Evolutionary conservation across 2,797 vertebrate genomes (phyloP).

Genomic region (Cyprinodon diabolis): DNA sequence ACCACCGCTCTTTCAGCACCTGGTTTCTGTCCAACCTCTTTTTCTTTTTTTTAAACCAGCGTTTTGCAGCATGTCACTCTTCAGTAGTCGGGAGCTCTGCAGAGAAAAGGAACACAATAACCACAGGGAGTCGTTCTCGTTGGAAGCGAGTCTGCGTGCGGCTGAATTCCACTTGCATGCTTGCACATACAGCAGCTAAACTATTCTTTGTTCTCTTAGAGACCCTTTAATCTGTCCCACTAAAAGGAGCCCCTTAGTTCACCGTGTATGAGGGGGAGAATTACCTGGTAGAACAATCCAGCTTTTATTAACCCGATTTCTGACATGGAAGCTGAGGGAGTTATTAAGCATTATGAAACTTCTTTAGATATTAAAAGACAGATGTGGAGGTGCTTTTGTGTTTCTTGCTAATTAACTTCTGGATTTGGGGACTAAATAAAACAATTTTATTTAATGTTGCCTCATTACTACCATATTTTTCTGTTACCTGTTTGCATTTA

Average conservation of each 20-base stretch:
- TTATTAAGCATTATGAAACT: constrained; percentile 19
- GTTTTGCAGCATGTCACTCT: constrained; percentile 45
- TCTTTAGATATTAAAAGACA: not conserved
- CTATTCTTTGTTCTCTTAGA: constrained; percentile 55
- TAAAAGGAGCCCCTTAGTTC: constrained; percentile 39
- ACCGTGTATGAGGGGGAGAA: constrained; percentile 36
- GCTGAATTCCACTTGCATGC: constrained; percentile 32
- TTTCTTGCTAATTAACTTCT: not conserved
- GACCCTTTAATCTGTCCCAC: constrained; percentile 46
- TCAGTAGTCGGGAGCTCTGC: constrained; percentile 23
- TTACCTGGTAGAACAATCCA: constrained; percentile 60
- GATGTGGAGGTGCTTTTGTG: not conserved
- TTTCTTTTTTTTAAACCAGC: not conserved
- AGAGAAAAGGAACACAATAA: constrained; percentile 43
- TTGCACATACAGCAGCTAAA: constrained; percentile 46
- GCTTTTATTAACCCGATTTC: constrained; percentile 50
- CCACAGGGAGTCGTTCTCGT: constrained; percentile 19
- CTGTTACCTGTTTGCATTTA: no score
- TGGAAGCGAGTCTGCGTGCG: not conserved
- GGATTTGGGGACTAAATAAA: not conserved
- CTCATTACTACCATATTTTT: no score
- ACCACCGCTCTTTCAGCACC: constrained; percentile 25
- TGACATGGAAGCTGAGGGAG: constrained; percentile 32
- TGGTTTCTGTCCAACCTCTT: constrained; percentile 5
- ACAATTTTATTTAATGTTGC: not conserved